Base-by-base conservation (phyloP, 2,113 vertebrate genomes). In the Passer domesticus region DNA sequence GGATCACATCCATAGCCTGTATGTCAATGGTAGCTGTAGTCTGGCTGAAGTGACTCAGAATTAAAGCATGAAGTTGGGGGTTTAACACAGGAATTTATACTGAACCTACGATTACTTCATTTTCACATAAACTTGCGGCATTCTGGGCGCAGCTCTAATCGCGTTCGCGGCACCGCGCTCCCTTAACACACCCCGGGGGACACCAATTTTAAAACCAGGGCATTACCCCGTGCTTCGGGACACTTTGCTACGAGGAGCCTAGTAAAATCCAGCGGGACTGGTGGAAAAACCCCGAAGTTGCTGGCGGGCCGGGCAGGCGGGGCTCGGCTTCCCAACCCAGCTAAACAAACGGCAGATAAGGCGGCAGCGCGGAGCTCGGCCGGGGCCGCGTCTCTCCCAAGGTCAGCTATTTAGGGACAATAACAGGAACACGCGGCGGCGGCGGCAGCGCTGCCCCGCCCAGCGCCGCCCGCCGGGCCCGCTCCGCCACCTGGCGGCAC, bases 321-420 rank as follows among this genome's bases (percentile, higher is more conserved):
- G 79, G 80, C 80, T 23, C 28, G 16, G 84, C 81, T 69, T 95
- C 74, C 90, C 89, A 35, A 39, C 70, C 77, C 95, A 83, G 93
- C 89, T 58, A 94, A 97, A 89, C 91, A 95, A 95, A 69, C 70
- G 23, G 46, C 78, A 20, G 94, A 95, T 97, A 96, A 87, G 80
- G 41, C 2, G 49, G 11, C 52, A 33, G 78, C 59, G 85, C 83
- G 52, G 33, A 6, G 89, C 23, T 44, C 18, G 13, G 2, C 78
- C 69, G 2, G 68, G 5, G 52, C 89, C 6, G 80, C 8, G 30
- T 1, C 91, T 53, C 49, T 80, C 91, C 89, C 95, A 97, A 94
- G 95, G 94, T 94, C 95, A 94, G 89, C 89, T 94, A 91, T 92
- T 94, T 64, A 68, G 52, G 92, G 31, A 93, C 90, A 41, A 81